Evolutionary conservation across 2,797 vertebrate genomes (phyloP).

Genomic region (Sebastolobus alascanus): DNA sequence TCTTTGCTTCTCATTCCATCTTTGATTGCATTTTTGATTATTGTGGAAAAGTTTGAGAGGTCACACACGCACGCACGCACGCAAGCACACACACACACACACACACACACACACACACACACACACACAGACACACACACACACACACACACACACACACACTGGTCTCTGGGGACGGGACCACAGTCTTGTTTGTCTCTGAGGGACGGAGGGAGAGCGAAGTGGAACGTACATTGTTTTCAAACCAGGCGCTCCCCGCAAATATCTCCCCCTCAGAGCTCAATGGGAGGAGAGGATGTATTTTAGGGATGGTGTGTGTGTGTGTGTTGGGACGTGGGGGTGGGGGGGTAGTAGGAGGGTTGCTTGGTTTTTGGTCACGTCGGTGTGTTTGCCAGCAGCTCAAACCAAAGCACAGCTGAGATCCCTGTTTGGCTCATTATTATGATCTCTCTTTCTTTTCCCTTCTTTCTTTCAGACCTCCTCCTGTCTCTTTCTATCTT

Average conservation of each 20-base stretch:
- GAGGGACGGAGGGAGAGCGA: conserved; percentile 31
- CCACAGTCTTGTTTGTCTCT: conserved; percentile 74
- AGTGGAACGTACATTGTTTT: conserved; percentile 78
- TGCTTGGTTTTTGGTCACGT: conserved; percentile 42
- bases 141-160: conserved; percentile 31
- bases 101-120: conserved; percentile 5
- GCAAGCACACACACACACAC: conserved; percentile 31
- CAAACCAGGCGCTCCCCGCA: conserved; percentile 70
- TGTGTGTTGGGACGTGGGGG: conserved; percentile 9
- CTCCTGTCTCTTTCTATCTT: neutral
- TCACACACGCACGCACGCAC: neutral
- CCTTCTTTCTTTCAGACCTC: neutral
- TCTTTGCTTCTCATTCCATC: conserved; percentile 27
- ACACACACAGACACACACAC: conserved; percentile 28
- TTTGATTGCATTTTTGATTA: conserved; percentile 64
- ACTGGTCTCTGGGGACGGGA: conserved; percentile 52
- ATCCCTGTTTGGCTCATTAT: conserved; percentile 25
- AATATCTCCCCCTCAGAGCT: conserved; percentile 71
- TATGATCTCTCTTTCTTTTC: neutral
- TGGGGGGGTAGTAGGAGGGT: conserved; percentile 4
- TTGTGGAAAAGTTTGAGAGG: conserved; percentile 53
- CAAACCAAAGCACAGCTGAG: conserved; percentile 48
- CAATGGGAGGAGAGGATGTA: conserved; percentile 32
- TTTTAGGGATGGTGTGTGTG: conserved; percentile 14
- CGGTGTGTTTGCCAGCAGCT: conserved; percentile 41